phyloP scores from a whole-genome alignment of 1,140 invertebrate genomes.

The Cyclina sinensis region DNA sequence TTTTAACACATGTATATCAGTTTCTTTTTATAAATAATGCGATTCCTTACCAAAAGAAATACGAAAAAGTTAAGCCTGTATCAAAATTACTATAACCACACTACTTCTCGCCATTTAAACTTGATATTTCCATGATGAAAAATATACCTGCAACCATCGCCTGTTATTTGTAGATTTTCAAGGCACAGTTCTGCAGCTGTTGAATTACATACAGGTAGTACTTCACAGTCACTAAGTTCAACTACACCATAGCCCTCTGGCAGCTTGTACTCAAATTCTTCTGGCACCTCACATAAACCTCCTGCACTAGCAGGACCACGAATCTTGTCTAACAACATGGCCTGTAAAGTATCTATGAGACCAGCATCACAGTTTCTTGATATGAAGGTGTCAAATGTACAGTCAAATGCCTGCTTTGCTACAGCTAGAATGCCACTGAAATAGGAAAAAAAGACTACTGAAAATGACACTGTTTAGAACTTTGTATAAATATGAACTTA shows the following conservation, averaged over 20 bases:
- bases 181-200: background rate
- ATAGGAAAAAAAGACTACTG: too few species aligned
- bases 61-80: too few species aligned
- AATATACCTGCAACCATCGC: constrained; percentile 3
- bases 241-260: background rate
- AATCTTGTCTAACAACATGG: background rate
- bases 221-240: background rate
- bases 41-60: too few species aligned
- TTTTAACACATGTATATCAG: too few species aligned
- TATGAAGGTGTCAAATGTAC: background rate
- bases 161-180: background rate
- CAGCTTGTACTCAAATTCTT: background rate
- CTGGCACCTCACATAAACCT: background rate
- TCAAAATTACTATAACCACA: too few species aligned
- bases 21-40: too few species aligned
- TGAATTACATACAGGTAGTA: background rate
- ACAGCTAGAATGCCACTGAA: background rate
- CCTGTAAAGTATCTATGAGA: background rate
- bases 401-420: background rate
- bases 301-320: background rate
- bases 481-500: too few species aligned
- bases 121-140: background rate
- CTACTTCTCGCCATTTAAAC: background rate
- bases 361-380: background rate
- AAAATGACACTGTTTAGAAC: too few species aligned